Base-by-base conservation (phyloP, 2,113 vertebrate genomes). In the Balaeniceps rex region DNA sequence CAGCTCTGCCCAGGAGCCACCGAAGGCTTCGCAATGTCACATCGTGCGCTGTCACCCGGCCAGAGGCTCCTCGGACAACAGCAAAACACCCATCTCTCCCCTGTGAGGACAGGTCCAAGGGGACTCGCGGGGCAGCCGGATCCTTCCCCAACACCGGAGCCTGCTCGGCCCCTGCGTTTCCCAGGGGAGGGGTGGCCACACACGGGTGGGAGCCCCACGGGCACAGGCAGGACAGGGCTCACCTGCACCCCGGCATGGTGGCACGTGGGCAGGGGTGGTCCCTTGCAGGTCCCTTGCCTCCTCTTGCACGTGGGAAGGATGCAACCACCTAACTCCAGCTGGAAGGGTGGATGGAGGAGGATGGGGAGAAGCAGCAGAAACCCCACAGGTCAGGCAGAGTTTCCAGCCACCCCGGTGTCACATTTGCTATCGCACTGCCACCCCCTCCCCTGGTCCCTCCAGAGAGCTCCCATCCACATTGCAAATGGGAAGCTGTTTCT, bases 41-140 rank as follows among this genome's bases (percentile, higher is more conserved):
- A 23, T 33, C 10, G 10, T 26, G 21, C 14, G 6, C 54, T 42
- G 26, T n/a, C 63, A 69, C 18, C 29, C 3, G 1, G 49, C 14
- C 47, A 19, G 33, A 79, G 19, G 26, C 47, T 55, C 28, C 61
- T 36, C 2, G 4, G 18, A 14, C 40, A 46, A 34, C 54, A 57
- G 23, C 13, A 36, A 14, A 36, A 25, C 38, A 10, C 29, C 33
- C 21, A 0, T 5, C 38, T 57, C 25, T 46, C 12, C 44, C 46
- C 60, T 4, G 13, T 0, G 14, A 89, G 47, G n/a, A 66, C 19
- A 44, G 46, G 36, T 42, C 26, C 54, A 29, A 24, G 17, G 33
- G 42, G 47, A 19, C 38, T 61, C 9, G 0, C 0, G 2, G 55
- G 14, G 15, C 31, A 64, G 36, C 2, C 2, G 0, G 25, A 77